Evolutionary conservation across 2,888 invertebrate genomes (phyloP).

Genomic region (Aspidiotus rigidus): DNA sequence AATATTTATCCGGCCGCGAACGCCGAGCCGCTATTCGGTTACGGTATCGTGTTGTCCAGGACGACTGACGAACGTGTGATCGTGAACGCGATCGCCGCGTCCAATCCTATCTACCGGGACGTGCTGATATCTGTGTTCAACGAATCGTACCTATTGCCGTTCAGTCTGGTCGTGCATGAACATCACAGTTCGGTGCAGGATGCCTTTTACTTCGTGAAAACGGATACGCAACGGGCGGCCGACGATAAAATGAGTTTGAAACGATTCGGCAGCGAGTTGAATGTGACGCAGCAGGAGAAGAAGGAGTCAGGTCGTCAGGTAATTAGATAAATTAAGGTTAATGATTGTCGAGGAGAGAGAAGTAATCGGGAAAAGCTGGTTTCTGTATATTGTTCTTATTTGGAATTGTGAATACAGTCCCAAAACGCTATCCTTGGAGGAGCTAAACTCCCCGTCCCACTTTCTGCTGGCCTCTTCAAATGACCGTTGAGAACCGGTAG

Average conservation of each 20-base stretch:
- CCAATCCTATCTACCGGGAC: conserved; percentile 81
- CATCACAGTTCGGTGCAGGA: conserved; percentile 61
- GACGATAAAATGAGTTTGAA: conserved; percentile 83
- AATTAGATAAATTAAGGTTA: conserved; percentile 9
- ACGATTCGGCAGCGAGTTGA: conserved; percentile 78
- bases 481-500: too few species aligned
- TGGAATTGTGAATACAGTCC: too few species aligned
- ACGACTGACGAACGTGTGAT: conserved; percentile 69
- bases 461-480: too few species aligned
- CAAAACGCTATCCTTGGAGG: too few species aligned
- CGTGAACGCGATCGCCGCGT: conserved; percentile 71
- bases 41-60: conserved; percentile 69
- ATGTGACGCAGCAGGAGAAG: conserved; percentile 81
- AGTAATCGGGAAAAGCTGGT: too few species aligned
- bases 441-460: too few species aligned
- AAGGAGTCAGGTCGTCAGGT: conserved; percentile 46
- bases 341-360: too few species aligned
- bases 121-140: conserved; percentile 89
- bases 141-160: conserved; percentile 74
- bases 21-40: conserved; percentile 79
- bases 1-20: conserved; percentile 47
- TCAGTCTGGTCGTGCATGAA: conserved; percentile 78
- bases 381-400: too few species aligned
- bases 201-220: conserved; percentile 87
- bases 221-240: conserved; percentile 78